Evolutionary conservation across 2,888 invertebrate species (phyloP).

Genomic region (Zaprionus bogoriensis): DNA sequence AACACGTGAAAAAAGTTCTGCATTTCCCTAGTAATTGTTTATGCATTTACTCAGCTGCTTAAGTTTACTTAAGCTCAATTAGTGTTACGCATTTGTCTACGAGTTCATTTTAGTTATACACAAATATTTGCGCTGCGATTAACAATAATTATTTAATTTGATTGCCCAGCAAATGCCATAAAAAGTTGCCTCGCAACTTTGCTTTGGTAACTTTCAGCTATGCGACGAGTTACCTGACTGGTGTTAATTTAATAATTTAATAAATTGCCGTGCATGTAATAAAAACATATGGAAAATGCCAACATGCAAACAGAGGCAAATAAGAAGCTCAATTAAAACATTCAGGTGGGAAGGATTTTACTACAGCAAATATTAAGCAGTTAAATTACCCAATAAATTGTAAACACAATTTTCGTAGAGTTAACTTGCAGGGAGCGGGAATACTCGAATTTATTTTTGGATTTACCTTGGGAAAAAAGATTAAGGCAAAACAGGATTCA

Average conservation of each 20-base stretch:
- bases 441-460: too few relatives aligned
- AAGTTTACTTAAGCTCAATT: too few relatives aligned
- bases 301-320: slow-evolving; percentile 8
- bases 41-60: too few relatives aligned
- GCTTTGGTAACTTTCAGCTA: neutral
- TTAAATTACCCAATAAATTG: too few relatives aligned
- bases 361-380: too few relatives aligned
- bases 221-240: neutral
- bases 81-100: too few relatives aligned
- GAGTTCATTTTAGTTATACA: too few relatives aligned
- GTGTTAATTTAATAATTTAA: slow-evolving; percentile 52
- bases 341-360: neutral
- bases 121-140: neutral
- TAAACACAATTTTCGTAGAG: too few relatives aligned
- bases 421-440: too few relatives aligned
- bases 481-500: neutral
- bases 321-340: neutral
- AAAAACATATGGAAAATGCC: slow-evolving; percentile 29
- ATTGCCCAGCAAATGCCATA: neutral
- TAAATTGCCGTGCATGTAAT: slow-evolving; percentile 2
- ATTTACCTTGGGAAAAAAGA: too few relatives aligned
- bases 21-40: too few relatives aligned
- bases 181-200: neutral
- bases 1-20: neutral
- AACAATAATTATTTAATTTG: neutral